These are phyloP conservation scores for Diploptera punctata DNA, from an alignment of 2,888 invertebrate genomes.

Conservation along the genomic window DNA sequence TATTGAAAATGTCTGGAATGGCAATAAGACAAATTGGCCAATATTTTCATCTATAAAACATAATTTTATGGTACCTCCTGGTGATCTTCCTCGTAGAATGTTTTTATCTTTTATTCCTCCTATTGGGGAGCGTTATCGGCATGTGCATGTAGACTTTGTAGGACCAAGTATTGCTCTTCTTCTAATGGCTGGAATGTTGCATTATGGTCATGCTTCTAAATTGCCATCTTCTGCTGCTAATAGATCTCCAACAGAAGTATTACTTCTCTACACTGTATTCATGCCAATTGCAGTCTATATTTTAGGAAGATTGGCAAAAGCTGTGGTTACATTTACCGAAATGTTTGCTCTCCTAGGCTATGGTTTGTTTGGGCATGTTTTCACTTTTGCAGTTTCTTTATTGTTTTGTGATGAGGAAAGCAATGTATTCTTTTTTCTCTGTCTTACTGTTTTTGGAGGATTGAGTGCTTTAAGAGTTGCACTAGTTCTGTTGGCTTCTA, in stretches of 20 bases:
- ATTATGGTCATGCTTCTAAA: slow-evolving; percentile 54
- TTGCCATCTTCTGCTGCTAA: slow-evolving; percentile 47
- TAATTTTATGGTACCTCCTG: slow-evolving; percentile 17
- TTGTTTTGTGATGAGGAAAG: slow-evolving; percentile 55
- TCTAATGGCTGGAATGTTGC: slow-evolving; percentile 52
- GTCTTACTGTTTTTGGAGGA: slow-evolving; percentile 57
- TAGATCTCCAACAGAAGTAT: slow-evolving; percentile 51
- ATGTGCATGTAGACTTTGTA: slow-evolving; percentile 55
- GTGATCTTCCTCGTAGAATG: slow-evolving; percentile 50
- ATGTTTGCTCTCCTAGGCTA: slow-evolving; percentile 57
- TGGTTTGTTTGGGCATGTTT: slow-evolving; percentile 57
- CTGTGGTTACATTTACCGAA: slow-evolving; percentile 53
- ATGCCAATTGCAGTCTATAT: slow-evolving; percentile 53
- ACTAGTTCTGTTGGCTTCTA: slow-evolving; percentile 56
- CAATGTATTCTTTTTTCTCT: slow-evolving; percentile 57
- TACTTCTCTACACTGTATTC: slow-evolving; percentile 51
- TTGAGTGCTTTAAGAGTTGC: slow-evolving; percentile 57
- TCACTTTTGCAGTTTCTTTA: slow-evolving; percentile 55
- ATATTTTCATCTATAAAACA: slow-evolving; percentile 9
- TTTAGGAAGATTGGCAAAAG: slow-evolving; percentile 51
- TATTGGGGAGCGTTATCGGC: slow-evolving; percentile 49
- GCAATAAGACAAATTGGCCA: background rate
- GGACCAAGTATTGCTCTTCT: slow-evolving; percentile 56
- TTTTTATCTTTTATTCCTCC: slow-evolving; percentile 56
- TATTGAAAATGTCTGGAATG: background rate